These are phyloP conservation scores for Tetranychus piercei DNA, from an alignment of 2,888 invertebrate genomes.

Conservation along the genomic window DNA sequence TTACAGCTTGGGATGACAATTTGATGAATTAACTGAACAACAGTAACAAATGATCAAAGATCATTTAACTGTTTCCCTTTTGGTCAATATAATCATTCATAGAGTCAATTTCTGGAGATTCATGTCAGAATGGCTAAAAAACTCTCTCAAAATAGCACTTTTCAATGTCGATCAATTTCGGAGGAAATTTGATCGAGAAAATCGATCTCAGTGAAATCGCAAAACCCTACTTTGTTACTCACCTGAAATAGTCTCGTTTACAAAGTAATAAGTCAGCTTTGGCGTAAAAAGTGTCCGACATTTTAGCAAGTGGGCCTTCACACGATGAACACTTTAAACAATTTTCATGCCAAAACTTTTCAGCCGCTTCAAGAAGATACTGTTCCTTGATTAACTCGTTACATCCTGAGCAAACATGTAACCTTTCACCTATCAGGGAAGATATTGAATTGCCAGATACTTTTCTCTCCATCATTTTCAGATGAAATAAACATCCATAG, in stretches of 20 bases:
- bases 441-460: neutral
- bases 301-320: conserved; percentile 74
- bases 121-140: no score
- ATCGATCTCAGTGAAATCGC: no score
- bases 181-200: no score
- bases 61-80: neutral
- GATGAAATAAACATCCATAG: no score
- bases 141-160: no score
- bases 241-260: conserved; percentile 80
- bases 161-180: no score
- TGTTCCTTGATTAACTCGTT: conserved; percentile 27
- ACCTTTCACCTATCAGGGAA: neutral
- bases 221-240: no score
- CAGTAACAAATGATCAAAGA: neutral
- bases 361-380: conserved; percentile 64
- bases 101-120: no score
- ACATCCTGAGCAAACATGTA: conserved; percentile 27
- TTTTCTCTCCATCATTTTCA: conserved; percentile 10
- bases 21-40: neutral
- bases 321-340: conserved; percentile 81
- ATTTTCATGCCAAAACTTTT: conserved; percentile 83
- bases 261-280: conserved; percentile 78
- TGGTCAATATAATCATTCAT: neutral
- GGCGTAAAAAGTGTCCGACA: conserved; percentile 71
- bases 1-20: neutral